phyloP scores from a whole-genome alignment of 2,888 invertebrate genomes.

The Folsomia manolachei region DNA sequence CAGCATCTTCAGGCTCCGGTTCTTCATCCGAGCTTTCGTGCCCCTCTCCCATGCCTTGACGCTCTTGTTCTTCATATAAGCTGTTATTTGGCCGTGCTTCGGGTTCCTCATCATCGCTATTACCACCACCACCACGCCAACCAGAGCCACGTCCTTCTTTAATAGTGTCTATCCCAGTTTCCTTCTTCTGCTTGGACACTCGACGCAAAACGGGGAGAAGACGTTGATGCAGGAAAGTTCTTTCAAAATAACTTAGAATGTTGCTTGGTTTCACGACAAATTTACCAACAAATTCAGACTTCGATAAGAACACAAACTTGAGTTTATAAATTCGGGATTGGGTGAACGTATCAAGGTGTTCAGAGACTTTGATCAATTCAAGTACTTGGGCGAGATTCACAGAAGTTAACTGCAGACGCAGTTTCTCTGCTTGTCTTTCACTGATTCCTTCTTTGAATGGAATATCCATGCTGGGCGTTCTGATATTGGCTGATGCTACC shows the following conservation, averaged over 20 bases:
- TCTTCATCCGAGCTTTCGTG: slow-evolving; percentile 68
- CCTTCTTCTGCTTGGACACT: slow-evolving; percentile 61
- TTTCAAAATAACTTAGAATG: slow-evolving; percentile 72
- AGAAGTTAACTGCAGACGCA: slow-evolving; percentile 70
- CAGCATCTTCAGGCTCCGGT: slow-evolving; percentile 55
- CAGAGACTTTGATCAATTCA: slow-evolving; percentile 65
- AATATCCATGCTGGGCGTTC: slow-evolving; percentile 94
- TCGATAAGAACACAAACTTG: slow-evolving; percentile 70
- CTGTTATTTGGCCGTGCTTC: slow-evolving; percentile 30
- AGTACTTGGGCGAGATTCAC: slow-evolving; percentile 77
- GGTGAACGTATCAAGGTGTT: slow-evolving; percentile 54
- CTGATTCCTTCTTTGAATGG: slow-evolving; percentile 66
- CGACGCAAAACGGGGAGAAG: slow-evolving; percentile 65
- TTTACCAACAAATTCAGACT: slow-evolving; percentile 69
- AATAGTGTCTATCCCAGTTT: slow-evolving; percentile 53
- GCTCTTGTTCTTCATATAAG: slow-evolving; percentile 35
- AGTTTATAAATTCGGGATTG: slow-evolving; percentile 66
- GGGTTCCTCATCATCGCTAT: slow-evolving; percentile 49
- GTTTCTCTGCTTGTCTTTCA: slow-evolving; percentile 63
- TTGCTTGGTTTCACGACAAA: slow-evolving; percentile 68
- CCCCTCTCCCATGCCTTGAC: slow-evolving; percentile 52
- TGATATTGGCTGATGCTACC: slow-evolving; percentile 88
- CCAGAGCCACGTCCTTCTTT: slow-evolving; percentile 23
- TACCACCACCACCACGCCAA: no score
- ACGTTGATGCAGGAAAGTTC: slow-evolving; percentile 63